Conservation (phyloP, 1,140 invertebrate genomes). For the Bombus pascuorum region DNA sequence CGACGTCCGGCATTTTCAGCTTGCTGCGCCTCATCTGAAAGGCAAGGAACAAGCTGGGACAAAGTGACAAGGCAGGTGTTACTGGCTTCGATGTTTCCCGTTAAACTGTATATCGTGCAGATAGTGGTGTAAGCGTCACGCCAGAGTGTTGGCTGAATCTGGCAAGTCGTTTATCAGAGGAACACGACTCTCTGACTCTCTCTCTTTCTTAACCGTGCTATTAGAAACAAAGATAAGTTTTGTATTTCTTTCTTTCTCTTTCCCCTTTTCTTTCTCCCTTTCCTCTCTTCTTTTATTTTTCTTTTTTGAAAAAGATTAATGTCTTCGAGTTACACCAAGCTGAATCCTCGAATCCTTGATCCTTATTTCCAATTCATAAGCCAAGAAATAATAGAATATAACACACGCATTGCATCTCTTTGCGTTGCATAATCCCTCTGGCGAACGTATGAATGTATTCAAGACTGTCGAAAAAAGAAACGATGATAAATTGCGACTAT, state of each 20-base stretch:
- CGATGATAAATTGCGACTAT: slow-evolving; percentile 26
- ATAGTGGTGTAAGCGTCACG: slow-evolving; percentile 18
- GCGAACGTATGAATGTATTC: slow-evolving; percentile 22
- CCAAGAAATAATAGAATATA: background rate
- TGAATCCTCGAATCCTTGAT: background rate
- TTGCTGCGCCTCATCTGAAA: background rate
- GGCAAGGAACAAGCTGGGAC: slow-evolving; percentile 24
- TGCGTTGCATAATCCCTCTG: no score
- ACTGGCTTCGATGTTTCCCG: slow-evolving; percentile 14
- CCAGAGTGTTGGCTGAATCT: slow-evolving; percentile 52
- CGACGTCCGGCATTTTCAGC: slow-evolving; percentile 18
- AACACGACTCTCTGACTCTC: background rate
- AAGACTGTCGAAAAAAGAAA: slow-evolving; percentile 11
- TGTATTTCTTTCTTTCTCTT: background rate
- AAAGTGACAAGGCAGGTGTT: slow-evolving; percentile 20
- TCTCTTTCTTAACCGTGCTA: slow-evolving; percentile 31
- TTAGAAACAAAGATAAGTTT: slow-evolving; percentile 61
- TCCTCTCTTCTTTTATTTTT: no score
- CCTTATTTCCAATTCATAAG: slow-evolving; percentile 4
- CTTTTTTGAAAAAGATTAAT: background rate
- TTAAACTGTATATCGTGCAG: slow-evolving; percentile 38
- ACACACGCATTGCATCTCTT: background rate
- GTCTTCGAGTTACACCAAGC: background rate
- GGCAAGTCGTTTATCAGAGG: slow-evolving; percentile 62
- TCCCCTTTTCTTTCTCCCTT: background rate